phyloP scores from a whole-genome alignment of 2,797 vertebrate genomes.

The Falco peregrinus region DNA sequence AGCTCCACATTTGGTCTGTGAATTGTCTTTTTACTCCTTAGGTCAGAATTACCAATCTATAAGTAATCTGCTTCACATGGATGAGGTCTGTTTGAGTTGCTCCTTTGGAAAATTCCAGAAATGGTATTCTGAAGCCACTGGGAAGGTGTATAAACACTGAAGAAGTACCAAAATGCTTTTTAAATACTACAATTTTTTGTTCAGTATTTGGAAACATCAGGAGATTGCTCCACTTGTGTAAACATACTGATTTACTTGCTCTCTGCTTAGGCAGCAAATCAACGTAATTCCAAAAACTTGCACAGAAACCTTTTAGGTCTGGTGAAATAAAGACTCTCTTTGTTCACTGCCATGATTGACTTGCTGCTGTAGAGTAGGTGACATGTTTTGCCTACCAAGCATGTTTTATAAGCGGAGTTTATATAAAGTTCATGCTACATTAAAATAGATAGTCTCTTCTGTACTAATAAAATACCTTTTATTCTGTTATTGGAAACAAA shows the following conservation, averaged over 20 bases:
- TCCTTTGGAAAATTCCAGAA: constrained; percentile 31
- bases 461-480: constrained; percentile 36
- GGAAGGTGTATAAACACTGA: constrained; percentile 4
- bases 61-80: not conserved
- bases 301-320: constrained; percentile 37
- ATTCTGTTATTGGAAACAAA: constrained; percentile 32
- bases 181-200: constrained; percentile 40
- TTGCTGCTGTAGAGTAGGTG: constrained; percentile 38
- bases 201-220: constrained; percentile 6
- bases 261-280: constrained; percentile 38
- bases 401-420: constrained; percentile 55
- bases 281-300: not conserved
- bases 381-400: constrained; percentile 67
- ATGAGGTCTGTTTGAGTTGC: not conserved
- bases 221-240: constrained; percentile 46
- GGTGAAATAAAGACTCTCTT: constrained; percentile 49
- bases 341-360: constrained; percentile 40
- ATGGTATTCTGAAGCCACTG: not conserved
- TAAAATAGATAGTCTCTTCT: constrained; percentile 55
- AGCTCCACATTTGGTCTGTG: not conserved
- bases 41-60: not conserved
- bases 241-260: constrained; percentile 37
- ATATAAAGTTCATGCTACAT: constrained; percentile 47
- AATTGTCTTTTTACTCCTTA: not conserved
- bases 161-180: not conserved